Conservation (phyloP, 2,888 invertebrate species). For the Eristalis pertinax region DNA sequence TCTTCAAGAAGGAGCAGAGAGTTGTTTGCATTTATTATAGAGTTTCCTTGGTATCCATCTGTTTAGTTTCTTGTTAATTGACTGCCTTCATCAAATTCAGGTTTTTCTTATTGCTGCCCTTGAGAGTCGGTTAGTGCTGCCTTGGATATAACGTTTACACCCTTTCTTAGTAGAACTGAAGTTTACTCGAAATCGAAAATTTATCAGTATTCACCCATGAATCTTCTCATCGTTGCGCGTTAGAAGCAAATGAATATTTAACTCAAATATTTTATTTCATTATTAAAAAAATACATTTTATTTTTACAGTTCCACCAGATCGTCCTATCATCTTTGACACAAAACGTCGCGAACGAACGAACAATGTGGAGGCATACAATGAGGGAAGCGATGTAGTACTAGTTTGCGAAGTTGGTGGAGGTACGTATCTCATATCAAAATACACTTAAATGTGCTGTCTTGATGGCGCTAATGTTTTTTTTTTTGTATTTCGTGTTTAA, state of each 20-base stretch:
- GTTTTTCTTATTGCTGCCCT: neutral
- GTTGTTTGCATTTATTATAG: neutral
- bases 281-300: constrained; percentile 13
- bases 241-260: too few species aligned
- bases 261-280: neutral
- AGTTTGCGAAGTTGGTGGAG: constrained; percentile 91
- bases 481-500: too few species aligned
- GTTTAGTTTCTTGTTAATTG: too few species aligned
- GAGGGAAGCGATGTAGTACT: constrained; percentile 92
- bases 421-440: constrained; percentile 82
- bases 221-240: too few species aligned
- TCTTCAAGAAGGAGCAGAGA: neutral
- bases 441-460: neutral
- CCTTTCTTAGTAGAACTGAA: too few species aligned
- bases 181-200: too few species aligned
- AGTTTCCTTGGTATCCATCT: neutral
- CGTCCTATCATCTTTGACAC: constrained; percentile 91
- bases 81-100: too few species aligned
- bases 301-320: constrained; percentile 88
- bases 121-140: neutral
- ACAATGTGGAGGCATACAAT: constrained; percentile 91
- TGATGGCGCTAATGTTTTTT: too few species aligned
- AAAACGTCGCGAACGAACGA: constrained; percentile 88
- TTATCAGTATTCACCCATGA: too few species aligned
- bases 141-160: neutral